Conservation (phyloP, 92 coral and sea anemone species). For the Siderastrea siderea region DNA sequence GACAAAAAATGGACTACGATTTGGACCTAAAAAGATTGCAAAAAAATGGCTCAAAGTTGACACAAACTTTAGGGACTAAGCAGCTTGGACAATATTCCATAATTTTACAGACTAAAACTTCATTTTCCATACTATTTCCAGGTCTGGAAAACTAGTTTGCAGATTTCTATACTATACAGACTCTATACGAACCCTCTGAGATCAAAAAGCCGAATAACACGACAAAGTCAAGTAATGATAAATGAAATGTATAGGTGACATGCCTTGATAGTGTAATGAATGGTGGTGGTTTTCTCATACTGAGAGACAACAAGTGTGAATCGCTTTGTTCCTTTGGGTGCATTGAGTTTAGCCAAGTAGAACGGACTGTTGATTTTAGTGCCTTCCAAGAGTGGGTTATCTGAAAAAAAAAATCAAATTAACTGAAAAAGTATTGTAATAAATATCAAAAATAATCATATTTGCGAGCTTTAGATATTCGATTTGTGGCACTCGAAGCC, state of each 20-base stretch:
- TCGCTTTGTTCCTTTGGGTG: conserved; percentile 78
- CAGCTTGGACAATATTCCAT: no score
- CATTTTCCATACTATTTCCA: no score
- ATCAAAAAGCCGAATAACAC: neutral
- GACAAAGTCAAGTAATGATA: neutral
- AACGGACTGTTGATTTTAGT: conserved; percentile 99
- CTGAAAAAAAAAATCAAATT: conserved; percentile 44
- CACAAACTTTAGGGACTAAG: no score
- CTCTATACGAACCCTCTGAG: neutral
- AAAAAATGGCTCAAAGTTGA: no score
- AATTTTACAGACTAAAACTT: no score
- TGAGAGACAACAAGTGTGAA: conserved; percentile 96
- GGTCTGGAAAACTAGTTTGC: no score
- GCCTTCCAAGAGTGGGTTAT: conserved; percentile 91
- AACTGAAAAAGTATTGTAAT: no score
- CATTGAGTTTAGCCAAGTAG: conserved; percentile 91
- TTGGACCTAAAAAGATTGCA: no score
- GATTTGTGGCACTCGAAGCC: no score
- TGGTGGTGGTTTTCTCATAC: conserved; percentile 94
- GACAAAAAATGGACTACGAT: no score
- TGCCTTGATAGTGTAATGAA: conserved; percentile 96
- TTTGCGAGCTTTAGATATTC: no score
- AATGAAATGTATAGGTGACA: neutral
- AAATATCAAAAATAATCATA: no score
- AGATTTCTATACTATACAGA: neutral